A percentile compares a stretch with the other conserved stretches of the same genome.
phyloP scores from a whole-genome alignment of 2,113 vertebrate species.

The Sakesphorus luctuosus region DNA sequence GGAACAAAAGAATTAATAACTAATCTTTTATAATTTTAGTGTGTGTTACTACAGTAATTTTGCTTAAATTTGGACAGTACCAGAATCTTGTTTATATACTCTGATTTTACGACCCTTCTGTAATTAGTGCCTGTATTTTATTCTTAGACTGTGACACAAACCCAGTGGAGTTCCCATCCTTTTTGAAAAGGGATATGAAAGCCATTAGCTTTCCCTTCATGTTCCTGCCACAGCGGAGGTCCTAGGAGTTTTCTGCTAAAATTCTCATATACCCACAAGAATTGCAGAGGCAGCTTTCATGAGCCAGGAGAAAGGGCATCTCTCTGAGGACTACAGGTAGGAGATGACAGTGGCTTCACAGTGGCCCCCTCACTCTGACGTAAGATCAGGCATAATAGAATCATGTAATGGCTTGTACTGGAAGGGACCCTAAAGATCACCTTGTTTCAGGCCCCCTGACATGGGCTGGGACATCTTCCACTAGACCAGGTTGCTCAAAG shows the following conservation, averaged over 20 bases:
- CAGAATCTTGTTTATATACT: background rate
- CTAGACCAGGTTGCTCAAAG: background rate
- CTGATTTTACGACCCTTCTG: background rate
- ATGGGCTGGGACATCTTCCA: background rate
- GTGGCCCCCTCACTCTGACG: accelerated
- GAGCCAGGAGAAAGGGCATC: background rate
- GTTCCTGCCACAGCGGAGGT: background rate
- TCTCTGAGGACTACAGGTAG: background rate
- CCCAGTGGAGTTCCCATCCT: background rate
- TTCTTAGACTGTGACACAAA: background rate
- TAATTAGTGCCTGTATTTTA: background rate
- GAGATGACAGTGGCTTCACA: background rate
- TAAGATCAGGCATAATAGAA: background rate
- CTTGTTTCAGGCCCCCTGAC: background rate
- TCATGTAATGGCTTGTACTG: background rate
- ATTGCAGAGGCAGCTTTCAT: background rate
- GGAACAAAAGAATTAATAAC: background rate
- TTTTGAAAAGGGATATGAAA: background rate
- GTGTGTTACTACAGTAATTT: background rate
- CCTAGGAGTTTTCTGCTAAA: background rate
- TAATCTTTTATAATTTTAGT: background rate
- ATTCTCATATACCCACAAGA: background rate
- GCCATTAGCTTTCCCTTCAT: background rate
- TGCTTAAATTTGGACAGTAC: background rate
- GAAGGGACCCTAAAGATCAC: background rate